Percentiles rank a stretch among this genome's conserved stretches.
These are phyloP conservation scores for Python bivittatus DNA, from an alignment of 2,113 vertebrate genomes.

Conservation along the genomic window DNA sequence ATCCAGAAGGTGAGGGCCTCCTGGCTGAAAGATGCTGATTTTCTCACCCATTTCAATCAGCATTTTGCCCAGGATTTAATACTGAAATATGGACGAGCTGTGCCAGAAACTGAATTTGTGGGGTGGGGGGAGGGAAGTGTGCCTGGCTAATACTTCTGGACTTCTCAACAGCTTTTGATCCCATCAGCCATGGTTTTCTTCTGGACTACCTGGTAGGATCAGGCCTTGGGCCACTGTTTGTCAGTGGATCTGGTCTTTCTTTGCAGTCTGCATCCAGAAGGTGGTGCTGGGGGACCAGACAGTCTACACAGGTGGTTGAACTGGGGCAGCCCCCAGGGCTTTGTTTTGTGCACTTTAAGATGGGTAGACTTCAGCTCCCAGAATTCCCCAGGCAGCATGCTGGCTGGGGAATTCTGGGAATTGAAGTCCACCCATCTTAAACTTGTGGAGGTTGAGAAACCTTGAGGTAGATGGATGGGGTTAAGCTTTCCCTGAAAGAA, in stretches of 20 bases:
- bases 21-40: background rate
- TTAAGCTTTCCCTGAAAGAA: background rate
- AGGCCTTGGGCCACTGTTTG: background rate
- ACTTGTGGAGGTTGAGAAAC: background rate
- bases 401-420: background rate
- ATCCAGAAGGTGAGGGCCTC: background rate
- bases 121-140: background rate
- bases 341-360: background rate
- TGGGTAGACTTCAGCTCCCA: background rate
- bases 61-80: background rate
- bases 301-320: background rate
- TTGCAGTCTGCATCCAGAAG: background rate
- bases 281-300: background rate
- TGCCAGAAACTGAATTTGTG: background rate
- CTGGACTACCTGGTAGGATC: background rate
- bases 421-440: background rate
- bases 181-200: background rate
- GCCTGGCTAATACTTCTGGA: background rate
- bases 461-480: background rate
- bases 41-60: background rate
- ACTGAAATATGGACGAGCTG: background rate
- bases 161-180: background rate
- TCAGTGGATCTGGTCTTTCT: background rate
- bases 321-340: background rate
- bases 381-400: background rate